Conservation (phyloP, 2,113 vertebrate genomes). For the Psephotus haematonotus region DNA sequence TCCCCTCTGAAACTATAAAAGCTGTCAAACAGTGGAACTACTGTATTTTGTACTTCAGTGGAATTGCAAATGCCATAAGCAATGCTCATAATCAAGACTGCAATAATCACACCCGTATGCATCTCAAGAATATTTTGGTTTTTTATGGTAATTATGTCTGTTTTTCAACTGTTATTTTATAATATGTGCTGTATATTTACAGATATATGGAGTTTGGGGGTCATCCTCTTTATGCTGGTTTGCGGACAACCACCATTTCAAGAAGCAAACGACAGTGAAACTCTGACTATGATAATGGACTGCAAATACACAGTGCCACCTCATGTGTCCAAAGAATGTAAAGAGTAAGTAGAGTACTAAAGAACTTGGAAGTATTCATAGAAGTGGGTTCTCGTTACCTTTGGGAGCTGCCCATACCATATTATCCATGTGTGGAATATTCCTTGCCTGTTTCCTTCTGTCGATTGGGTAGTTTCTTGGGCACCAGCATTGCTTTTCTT, state of each 20-base stretch:
- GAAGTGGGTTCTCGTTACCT: background rate
- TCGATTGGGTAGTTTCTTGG: background rate
- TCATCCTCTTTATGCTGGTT: constrained; percentile 98
- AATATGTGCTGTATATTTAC: background rate
- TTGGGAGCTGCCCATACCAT: background rate
- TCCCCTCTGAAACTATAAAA: background rate
- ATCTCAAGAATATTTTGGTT: background rate
- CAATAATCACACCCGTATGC: background rate
- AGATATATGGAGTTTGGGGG: constrained; percentile 99
- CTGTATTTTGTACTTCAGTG: background rate
- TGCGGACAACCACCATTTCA: constrained; percentile 97
- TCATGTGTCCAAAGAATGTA: constrained; percentile 91
- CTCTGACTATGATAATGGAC: constrained; percentile 99
- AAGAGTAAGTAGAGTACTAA: constrained; percentile 85
- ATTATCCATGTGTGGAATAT: background rate
- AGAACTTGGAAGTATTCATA: background rate
- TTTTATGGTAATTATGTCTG: background rate
- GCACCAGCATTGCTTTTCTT: background rate
- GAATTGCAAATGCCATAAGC: background rate
- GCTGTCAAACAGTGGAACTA: background rate
- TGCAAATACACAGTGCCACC: constrained; percentile 95
- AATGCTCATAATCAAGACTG: background rate
- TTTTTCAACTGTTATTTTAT: background rate
- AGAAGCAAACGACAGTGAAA: constrained; percentile 98
- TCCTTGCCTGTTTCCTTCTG: background rate